These are phyloP conservation scores for Phyllotreta cruciferae DNA, from an alignment of 2,888 invertebrate genomes.

Conservation along the genomic window DNA sequence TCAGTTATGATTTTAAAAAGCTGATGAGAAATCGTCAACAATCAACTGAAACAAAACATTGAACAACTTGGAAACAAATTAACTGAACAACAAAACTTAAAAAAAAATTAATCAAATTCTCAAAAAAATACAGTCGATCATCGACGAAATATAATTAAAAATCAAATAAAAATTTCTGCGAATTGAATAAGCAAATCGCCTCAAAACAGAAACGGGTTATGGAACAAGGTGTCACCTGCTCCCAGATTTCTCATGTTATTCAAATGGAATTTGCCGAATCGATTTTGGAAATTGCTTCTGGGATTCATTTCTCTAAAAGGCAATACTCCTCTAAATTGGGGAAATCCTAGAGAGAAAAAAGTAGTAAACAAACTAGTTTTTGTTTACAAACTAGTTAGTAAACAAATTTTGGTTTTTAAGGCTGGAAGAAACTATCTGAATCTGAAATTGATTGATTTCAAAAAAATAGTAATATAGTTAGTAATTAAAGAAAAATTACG, in stretches of 20 bases:
- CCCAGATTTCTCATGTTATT: conserved; percentile 53
- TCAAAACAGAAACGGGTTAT: conserved; percentile 54
- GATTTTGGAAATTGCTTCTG: conserved; percentile 46
- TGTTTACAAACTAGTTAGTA: too few relatives aligned
- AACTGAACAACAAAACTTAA: conserved; percentile 38
- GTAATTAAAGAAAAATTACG: too few relatives aligned
- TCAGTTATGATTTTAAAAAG: conserved; percentile 37
- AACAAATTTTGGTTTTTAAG: too few relatives aligned
- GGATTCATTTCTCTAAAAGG: conserved; percentile 48
- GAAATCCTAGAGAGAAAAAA: conserved; percentile 38
- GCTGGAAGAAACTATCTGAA: too few relatives aligned
- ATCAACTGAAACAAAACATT: conserved; percentile 37
- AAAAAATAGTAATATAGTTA: too few relatives aligned
- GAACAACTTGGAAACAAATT: conserved; percentile 37
- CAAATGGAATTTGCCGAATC: conserved; percentile 43
- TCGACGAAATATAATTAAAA: conserved; percentile 38
- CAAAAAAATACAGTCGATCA: conserved; percentile 32
- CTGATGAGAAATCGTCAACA: conserved; percentile 35
- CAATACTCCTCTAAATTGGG: conserved; percentile 47
- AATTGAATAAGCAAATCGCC: conserved; percentile 18
- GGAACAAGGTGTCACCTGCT: conserved; percentile 55
- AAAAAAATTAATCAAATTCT: conserved; percentile 29
- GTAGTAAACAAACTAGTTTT: neutral
- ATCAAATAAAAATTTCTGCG: conserved; percentile 35
- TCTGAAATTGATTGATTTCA: too few relatives aligned